A percentile compares a stretch with the other conserved stretches of the same genome.
phyloP scores from a whole-genome alignment of 2,888 invertebrate genomes.

The Coleophora deauratella region DNA sequence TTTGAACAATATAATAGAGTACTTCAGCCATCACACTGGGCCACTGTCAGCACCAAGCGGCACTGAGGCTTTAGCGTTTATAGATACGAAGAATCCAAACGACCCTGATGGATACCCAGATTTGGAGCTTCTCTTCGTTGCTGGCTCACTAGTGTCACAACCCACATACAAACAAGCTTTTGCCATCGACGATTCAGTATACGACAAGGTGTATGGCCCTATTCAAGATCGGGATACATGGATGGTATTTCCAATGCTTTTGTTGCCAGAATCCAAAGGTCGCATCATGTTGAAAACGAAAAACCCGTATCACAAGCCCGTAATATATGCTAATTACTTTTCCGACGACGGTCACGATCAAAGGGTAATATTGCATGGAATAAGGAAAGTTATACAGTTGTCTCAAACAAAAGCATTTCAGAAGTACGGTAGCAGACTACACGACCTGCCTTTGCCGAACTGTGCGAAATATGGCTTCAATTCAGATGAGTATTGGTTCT shows the following conservation, averaged over 20 bases:
- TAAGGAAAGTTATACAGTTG: conserved; percentile 52
- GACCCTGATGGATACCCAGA: conserved; percentile 70
- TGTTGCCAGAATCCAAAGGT: conserved; percentile 78
- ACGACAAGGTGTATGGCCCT: conserved; percentile 50
- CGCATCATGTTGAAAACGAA: conserved; percentile 73
- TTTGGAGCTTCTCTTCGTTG: conserved; percentile 72
- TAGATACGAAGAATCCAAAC: conserved; percentile 63
- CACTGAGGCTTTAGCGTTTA: conserved; percentile 66
- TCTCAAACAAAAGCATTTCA: conserved; percentile 69
- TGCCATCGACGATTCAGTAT: conserved; percentile 48
- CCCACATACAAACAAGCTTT: conserved; percentile 42
- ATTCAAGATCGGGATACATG: conserved; percentile 61
- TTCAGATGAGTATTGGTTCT: conserved; percentile 81
- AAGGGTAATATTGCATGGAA: conserved; percentile 57
- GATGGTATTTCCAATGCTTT: conserved; percentile 75
- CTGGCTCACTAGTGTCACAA: conserved; percentile 60
- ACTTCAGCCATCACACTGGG: conserved; percentile 55
- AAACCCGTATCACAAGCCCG: conserved; percentile 78
- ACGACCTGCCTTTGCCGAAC: conserved; percentile 68
- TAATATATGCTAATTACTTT: conserved; percentile 79
- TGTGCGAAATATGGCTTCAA: conserved; percentile 68
- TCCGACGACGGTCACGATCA: conserved; percentile 71
- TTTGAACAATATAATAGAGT: conserved; percentile 66
- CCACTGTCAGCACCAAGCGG: conserved; percentile 50
- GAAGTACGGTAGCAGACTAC: conserved; percentile 64